A percentile compares a stretch with the other conserved stretches of the same genome.
Conservation (phyloP, 2,888 invertebrate species). For the Drosophila subquinaria region DNA sequence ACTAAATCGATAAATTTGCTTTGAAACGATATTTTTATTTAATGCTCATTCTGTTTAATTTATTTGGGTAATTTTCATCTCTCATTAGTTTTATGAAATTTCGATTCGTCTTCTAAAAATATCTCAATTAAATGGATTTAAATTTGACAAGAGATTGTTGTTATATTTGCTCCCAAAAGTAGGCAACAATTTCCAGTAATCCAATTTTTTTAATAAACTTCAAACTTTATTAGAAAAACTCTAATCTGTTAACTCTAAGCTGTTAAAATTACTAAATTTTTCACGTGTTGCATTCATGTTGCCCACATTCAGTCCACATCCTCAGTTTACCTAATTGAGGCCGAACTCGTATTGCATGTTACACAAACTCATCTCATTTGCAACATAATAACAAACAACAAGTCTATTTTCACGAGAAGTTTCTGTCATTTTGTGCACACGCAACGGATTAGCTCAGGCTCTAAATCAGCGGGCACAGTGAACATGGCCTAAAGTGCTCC, state of each 20-base stretch:
- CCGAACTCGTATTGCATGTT: conserved; percentile 11
- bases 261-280: too few species aligned
- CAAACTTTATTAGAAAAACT: too few species aligned
- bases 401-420: conserved; percentile 11
- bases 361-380: conserved; percentile 5
- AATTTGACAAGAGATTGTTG: too few species aligned
- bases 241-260: too few species aligned
- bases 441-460: conserved; percentile 6
- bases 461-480: neutral
- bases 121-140: too few species aligned
- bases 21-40: neutral
- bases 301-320: neutral
- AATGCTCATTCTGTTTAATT: neutral
- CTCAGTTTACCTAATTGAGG: conserved; percentile 29
- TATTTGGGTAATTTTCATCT: neutral
- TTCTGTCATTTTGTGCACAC: neutral
- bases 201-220: too few species aligned
- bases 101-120: too few species aligned
- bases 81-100: conserved; percentile 2
- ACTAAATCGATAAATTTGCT: neutral
- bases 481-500: neutral
- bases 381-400: conserved; percentile 5
- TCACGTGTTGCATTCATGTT: neutral
- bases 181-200: too few species aligned
- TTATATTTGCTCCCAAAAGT: too few species aligned